phyloP scores from a whole-genome alignment of 1,140 invertebrate genomes.

The Drosophila insularis region DNA sequence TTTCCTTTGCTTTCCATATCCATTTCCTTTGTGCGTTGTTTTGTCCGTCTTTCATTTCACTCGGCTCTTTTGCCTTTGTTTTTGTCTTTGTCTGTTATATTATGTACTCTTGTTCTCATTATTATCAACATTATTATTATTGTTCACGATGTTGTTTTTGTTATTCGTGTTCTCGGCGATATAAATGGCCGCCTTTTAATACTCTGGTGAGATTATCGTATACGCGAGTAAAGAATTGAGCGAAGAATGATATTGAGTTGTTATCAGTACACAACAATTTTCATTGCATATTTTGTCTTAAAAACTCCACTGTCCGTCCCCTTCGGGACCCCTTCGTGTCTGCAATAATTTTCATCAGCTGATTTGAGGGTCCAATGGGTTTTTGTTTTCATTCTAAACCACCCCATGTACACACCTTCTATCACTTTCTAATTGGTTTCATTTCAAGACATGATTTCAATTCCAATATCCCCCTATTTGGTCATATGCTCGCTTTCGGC shows the following conservation, averaged over 20 bases:
- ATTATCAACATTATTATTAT: constrained; percentile 19
- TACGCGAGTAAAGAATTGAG: not conserved
- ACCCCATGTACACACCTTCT: not conserved
- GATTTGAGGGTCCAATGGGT: not conserved
- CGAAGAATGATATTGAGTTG: not conserved
- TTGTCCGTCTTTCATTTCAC: constrained; percentile 19
- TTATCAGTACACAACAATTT: not conserved
- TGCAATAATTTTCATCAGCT: not conserved
- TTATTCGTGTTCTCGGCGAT: constrained; percentile 13
- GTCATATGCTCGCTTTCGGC: not conserved
- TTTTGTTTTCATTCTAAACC: constrained; percentile 13
- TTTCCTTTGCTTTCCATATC: not conserved
- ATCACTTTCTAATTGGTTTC: not conserved
- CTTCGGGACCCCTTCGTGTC: too few species aligned
- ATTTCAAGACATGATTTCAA: not conserved
- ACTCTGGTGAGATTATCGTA: not conserved
- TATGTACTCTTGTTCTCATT: not conserved
- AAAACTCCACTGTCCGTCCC: too few species aligned
- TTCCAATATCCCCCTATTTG: not conserved
- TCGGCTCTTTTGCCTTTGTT: constrained; percentile 17
- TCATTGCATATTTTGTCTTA: too few species aligned
- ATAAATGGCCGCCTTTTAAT: constrained; percentile 14
- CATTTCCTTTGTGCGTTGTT: not conserved
- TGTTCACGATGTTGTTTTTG: constrained; percentile 29
- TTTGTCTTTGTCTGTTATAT: constrained; percentile 20